These are phyloP conservation scores for Eupristina koningsbergeri DNA, from an alignment of 1,140 invertebrate genomes.

Conservation along the genomic window DNA sequence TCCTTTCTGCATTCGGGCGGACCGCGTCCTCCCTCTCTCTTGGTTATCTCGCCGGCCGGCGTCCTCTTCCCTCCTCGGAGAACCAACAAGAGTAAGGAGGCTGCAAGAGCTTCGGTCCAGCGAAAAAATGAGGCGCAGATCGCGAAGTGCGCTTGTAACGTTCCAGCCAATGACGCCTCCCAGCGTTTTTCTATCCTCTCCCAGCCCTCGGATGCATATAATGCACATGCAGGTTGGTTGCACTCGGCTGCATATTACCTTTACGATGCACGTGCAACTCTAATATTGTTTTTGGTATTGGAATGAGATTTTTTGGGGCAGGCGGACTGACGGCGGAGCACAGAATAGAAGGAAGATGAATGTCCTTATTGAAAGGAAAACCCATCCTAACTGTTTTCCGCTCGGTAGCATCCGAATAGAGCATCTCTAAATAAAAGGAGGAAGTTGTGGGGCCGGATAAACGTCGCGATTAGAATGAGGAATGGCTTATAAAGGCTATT, in stretches of 20 bases:
- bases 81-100: not conserved
- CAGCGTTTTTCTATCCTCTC: slow-evolving; percentile 10
- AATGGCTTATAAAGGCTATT: not conserved
- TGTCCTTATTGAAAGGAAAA: not conserved
- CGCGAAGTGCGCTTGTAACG: not conserved
- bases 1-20: not conserved
- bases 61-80: not conserved
- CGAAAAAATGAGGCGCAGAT: slow-evolving; percentile 31
- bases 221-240: not conserved
- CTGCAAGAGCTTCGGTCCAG: not conserved
- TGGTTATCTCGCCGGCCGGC: slow-evolving; percentile 4
- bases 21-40: not conserved
- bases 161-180: not conserved
- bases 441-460: slow-evolving; percentile 7
- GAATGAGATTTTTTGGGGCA: too few relatives aligned
- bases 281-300: too few relatives aligned
- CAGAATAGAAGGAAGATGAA: not conserved
- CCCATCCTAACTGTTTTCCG: not conserved
- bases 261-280: slow-evolving; percentile 11
- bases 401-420: not conserved
- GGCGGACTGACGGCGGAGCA: too few relatives aligned
- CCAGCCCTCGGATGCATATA: not conserved
- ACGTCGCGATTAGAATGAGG: slow-evolving; percentile 34
- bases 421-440: slow-evolving; percentile 1
- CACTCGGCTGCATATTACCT: not conserved